Evolutionary conservation across 1,140 invertebrate species (phyloP).

Genomic region (Drosophila pruinosa): DNA sequence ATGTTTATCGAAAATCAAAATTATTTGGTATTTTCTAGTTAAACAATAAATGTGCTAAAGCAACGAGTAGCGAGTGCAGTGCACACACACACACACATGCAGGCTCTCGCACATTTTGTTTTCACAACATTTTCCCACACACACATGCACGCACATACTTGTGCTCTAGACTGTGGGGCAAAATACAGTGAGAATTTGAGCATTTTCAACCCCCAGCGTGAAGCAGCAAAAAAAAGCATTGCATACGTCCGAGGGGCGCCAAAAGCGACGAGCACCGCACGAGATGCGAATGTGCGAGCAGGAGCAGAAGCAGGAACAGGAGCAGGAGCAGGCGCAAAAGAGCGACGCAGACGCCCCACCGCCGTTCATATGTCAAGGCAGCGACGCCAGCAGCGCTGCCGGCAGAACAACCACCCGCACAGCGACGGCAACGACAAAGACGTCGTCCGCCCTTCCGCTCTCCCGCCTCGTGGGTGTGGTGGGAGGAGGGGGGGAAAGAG

Average conservation of each 20-base stretch:
- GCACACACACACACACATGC: neutral
- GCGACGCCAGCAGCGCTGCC: constrained; percentile 34
- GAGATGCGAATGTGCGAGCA: constrained; percentile 31
- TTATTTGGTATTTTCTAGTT: neutral
- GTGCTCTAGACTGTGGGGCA: neutral
- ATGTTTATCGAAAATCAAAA: neutral
- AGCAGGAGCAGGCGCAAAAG: constrained; percentile 44
- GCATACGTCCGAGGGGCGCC: constrained; percentile 43
- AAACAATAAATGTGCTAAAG: neutral
- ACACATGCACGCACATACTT: neutral
- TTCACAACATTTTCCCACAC: neutral
- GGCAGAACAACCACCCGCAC: constrained; percentile 64
- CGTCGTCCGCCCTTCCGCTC: constrained; percentile 23
- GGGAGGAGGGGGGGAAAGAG: neutral
- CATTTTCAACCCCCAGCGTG: constrained; percentile 53
- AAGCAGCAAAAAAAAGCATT: constrained; percentile 45
- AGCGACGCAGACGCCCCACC: constrained; percentile 38
- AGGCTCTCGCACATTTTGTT: neutral
- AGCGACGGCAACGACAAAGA: constrained; percentile 11
- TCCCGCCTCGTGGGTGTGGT: neutral
- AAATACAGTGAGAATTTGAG: neutral
- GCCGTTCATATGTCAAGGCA: constrained; percentile 2
- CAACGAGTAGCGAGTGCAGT: constrained; percentile 15
- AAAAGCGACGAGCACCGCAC: constrained; percentile 30
- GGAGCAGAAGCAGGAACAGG: constrained; percentile 35